These are phyloP conservation scores for Illadopsis cleaveri DNA, from an alignment of 2,113 vertebrate genomes.

Conservation along the genomic window DNA sequence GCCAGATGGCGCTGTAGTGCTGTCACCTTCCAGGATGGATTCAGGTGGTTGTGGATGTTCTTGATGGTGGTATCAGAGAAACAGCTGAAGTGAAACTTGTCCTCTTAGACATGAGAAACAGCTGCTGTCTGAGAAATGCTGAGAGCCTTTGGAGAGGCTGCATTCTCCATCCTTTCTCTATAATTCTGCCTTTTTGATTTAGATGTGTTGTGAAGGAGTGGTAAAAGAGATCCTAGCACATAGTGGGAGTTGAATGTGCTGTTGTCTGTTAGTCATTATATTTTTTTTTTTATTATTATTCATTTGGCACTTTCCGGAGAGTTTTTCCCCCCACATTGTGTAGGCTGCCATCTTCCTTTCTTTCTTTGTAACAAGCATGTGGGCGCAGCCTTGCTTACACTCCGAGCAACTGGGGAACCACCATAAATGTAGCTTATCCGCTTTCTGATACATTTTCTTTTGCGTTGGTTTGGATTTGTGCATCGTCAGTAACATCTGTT, in stretches of 20 bases:
- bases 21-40: not conserved
- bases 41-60: not conserved
- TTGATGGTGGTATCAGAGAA: not conserved
- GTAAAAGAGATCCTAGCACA: not conserved
- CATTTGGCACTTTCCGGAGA: slow-evolving; percentile 43
- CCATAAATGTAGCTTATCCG: slow-evolving; percentile 60
- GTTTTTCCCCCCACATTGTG: not conserved
- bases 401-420: slow-evolving; percentile 21
- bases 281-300: not conserved
- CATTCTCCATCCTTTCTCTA: not conserved
- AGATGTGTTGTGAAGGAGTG: not conserved
- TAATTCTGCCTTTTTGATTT: not conserved
- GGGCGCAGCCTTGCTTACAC: slow-evolving; percentile 68
- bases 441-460: slow-evolving; percentile 68
- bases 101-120: not conserved
- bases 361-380: slow-evolving; percentile 73
- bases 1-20: not conserved
- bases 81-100: not conserved
- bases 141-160: not conserved
- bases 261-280: slow-evolving; percentile 61
- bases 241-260: slow-evolving; percentile 48
- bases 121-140: not conserved
- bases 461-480: slow-evolving; percentile 65
- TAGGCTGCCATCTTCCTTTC: slow-evolving; percentile 51
- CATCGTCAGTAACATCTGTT: slow-evolving; percentile 72